A percentile compares a stretch with the other conserved stretches of the same genome.
These are phyloP conservation scores for Diploscapter pachys DNA, from an alignment of 1,140 invertebrate species.

Conservation along the genomic window DNA sequence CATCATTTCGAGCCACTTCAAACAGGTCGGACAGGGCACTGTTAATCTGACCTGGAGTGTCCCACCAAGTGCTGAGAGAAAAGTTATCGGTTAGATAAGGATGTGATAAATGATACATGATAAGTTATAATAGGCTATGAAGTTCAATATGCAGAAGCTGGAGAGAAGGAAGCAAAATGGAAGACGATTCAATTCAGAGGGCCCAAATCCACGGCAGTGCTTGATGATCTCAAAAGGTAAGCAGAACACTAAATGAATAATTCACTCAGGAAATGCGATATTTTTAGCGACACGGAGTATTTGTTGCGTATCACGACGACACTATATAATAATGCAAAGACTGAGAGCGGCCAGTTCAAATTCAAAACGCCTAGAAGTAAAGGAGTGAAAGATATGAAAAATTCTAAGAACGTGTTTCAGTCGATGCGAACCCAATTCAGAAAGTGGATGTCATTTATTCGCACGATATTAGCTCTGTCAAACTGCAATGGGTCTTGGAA, in stretches of 20 bases:
- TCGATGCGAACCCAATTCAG: slow-evolving; percentile 47
- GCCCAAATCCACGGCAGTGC: slow-evolving; percentile 38
- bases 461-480: slow-evolving; percentile 49
- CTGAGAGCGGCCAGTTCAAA: slow-evolving; percentile 54
- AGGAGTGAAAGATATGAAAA: not conserved
- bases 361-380: slow-evolving; percentile 49
- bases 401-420: slow-evolving; percentile 23
- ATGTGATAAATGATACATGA: not conserved
- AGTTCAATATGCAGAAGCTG: slow-evolving; percentile 41
- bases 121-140: slow-evolving; percentile 37
- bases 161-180: slow-evolving; percentile 35
- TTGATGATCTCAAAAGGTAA: slow-evolving; percentile 40
- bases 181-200: slow-evolving; percentile 46
- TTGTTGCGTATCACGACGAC: slow-evolving; percentile 47
- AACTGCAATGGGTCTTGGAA: slow-evolving; percentile 54
- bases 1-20: slow-evolving; percentile 52
- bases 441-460: slow-evolving; percentile 58
- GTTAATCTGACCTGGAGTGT: slow-evolving; percentile 59
- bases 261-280: not conserved
- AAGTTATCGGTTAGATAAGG: slow-evolving; percentile 42
- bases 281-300: slow-evolving; percentile 56
- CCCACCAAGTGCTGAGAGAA: slow-evolving; percentile 39
- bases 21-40: slow-evolving; percentile 43
- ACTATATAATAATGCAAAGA: slow-evolving; percentile 41
- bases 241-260: slow-evolving; percentile 2